Evolutionary conservation across 2,797 vertebrate genomes (phyloP).

Genomic region (Staurois parvus): DNA sequence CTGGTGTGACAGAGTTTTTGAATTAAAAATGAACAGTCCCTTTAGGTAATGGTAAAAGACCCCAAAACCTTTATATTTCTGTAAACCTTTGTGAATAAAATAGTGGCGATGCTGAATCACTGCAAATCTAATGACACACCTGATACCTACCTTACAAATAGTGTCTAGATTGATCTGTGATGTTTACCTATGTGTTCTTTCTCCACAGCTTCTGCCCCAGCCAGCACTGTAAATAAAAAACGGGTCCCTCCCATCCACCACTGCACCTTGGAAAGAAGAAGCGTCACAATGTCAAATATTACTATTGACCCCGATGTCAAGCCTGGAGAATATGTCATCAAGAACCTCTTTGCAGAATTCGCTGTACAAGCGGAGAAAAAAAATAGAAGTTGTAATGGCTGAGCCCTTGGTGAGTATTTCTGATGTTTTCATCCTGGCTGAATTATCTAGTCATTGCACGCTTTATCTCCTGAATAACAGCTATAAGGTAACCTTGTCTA

Average conservation of each 20-base stretch:
- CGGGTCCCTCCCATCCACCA: conserved; percentile 82
- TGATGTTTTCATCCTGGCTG: neutral
- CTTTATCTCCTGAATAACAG: conserved; percentile 1
- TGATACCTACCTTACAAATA: neutral
- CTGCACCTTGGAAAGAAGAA: conserved; percentile 88
- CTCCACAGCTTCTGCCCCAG: conserved; percentile 85
- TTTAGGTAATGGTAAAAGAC: too few species aligned
- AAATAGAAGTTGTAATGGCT: conserved; percentile 99
- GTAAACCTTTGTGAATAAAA: too few species aligned
- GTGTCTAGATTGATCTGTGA: neutral
- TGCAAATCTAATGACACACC: neutral
- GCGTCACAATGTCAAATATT: conserved; percentile 94
- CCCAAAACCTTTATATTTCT: too few species aligned
- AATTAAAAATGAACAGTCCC: too few species aligned
- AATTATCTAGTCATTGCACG: neutral
- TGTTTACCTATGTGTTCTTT: conserved; percentile 46
- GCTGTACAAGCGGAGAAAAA: conserved; percentile 98
- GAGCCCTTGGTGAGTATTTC: conserved; percentile 93
- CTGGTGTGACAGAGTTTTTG: too few species aligned
- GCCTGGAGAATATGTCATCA: conserved; percentile 99
- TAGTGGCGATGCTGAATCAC: too few species aligned
- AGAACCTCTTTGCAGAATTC: conserved; percentile 98
- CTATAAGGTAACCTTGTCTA: neutral
- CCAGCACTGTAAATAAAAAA: conserved; percentile 88
- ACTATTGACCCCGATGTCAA: conserved; percentile 99